Base-by-base conservation (phyloP, 2,888 invertebrate genomes). In the Congeria kusceri region DNA sequence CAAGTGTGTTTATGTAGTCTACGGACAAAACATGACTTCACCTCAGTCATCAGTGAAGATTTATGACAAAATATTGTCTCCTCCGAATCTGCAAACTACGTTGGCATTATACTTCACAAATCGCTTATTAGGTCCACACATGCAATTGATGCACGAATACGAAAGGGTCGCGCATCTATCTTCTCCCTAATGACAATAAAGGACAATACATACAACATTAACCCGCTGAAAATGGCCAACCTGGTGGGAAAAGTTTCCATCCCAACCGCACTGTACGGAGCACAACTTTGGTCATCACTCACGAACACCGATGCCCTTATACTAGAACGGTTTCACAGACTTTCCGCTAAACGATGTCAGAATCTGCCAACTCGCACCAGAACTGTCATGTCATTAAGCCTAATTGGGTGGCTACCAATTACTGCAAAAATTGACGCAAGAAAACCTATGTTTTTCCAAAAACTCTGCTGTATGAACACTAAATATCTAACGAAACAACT, bases 341-440 rank as follows among this genome's bases (percentile, higher is more conserved):
- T 47, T 7, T 44, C 63, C 1, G 63, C 63, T 0, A 46, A 63
- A 63, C 5, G 2, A 3, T 15, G 23, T 32, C 47, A 64, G 27
- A 25, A 64, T 15, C 23, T 64, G 53, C 64, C 64, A n/a, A n/a
- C 49, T 49, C 20, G 46, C 13, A 44, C 64, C 0, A 39, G 64
- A n/a, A 64, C 64, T 5, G 64, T 47, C 28, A 63, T 59, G 59
- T 18, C 59, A 7, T 32, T 28, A 27, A 28, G 25, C 7, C 28
- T 27, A 5, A 27, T 28, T n/a, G 59, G 59, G 2, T 59, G 25
- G 59, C 27, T 18, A n/a, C 25, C 29, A 32, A 32, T 32, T 5
- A 32, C 9, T 32, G 32, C 32, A 5, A 32, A 32, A 32, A 32
- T 32, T 9, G 32, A 32, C 32, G 3, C 9, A 3, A 32, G 32